These are phyloP conservation scores for Acronicta alni DNA, from an alignment of 2,888 invertebrate species.

Conservation along the genomic window DNA sequence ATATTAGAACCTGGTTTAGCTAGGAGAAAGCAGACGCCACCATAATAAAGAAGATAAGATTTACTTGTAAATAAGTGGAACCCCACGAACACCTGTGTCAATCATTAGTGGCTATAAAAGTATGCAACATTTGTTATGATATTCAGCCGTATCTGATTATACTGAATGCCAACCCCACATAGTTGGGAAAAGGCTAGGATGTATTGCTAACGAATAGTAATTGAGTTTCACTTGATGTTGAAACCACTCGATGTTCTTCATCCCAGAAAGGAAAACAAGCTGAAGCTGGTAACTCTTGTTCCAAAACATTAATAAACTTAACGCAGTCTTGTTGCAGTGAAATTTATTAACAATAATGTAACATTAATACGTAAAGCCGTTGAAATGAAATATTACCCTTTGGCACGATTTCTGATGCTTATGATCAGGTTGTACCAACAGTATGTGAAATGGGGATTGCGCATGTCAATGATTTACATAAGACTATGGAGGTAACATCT, in stretches of 20 bases:
- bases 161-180: too few relatives aligned
- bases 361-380: constrained; percentile 61
- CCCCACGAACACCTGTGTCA: too few relatives aligned
- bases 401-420: constrained; percentile 67
- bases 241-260: constrained; percentile 20
- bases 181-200: too few relatives aligned
- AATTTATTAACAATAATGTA: constrained; percentile 66
- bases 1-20: constrained; percentile 12
- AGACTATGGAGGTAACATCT: too few relatives aligned
- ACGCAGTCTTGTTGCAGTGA: constrained; percentile 54
- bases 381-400: constrained; percentile 74
- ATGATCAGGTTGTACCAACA: constrained; percentile 28
- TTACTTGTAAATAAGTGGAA: too few relatives aligned
- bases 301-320: constrained; percentile 60
- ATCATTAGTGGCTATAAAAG: too few relatives aligned
- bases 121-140: too few relatives aligned
- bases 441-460: constrained; percentile 30
- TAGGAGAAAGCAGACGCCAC: constrained; percentile 15
- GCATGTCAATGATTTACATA: constrained; percentile 6
- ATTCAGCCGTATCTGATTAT: too few relatives aligned
- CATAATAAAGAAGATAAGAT: constrained; percentile 3
- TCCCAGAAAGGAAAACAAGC: constrained; percentile 39
- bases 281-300: constrained; percentile 39
- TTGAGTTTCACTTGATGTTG: constrained; percentile 40
- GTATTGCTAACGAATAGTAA: constrained; percentile 4